Conservation (phyloP, 1,140 invertebrate species). For the Drosophila grimshawi region DNA sequence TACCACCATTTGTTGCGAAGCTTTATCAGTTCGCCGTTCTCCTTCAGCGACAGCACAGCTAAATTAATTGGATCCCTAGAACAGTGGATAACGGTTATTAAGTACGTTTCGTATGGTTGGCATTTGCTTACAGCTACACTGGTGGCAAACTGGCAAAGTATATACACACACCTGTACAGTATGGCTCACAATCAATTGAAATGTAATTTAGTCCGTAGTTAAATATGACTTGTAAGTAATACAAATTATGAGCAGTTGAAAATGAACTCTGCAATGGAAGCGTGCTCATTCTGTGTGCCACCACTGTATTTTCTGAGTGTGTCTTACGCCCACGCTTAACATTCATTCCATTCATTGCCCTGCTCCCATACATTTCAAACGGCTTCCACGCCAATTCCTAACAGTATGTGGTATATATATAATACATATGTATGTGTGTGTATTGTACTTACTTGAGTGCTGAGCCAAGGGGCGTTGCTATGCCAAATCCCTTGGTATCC, state of each 20-base stretch:
- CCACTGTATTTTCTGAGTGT: not conserved
- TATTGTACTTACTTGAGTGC: conserved; percentile 90
- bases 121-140: too few species aligned
- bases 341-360: not conserved
- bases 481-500: conserved; percentile 97
- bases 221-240: too few species aligned
- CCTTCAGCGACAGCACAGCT: conserved; percentile 95
- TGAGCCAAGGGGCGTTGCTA: conserved; percentile 96
- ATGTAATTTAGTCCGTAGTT: too few species aligned
- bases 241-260: too few species aligned
- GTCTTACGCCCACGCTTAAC: too few species aligned
- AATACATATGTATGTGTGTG: not conserved
- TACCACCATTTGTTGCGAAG: conserved; percentile 98
- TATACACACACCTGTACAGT: too few species aligned
- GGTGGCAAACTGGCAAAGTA: too few species aligned
- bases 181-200: too few species aligned
- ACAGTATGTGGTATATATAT: not conserved
- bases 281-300: not conserved
- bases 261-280: too few species aligned
- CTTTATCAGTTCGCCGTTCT: conserved; percentile 95
- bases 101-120: not conserved
- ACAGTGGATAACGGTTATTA: conserved; percentile 2
- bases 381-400: not conserved
- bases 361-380: not conserved
- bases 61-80: conserved; percentile 94